These are phyloP conservation scores for Brachionus asplanchnoidis DNA, from an alignment of 1,140 invertebrate genomes.

Conservation along the genomic window DNA sequence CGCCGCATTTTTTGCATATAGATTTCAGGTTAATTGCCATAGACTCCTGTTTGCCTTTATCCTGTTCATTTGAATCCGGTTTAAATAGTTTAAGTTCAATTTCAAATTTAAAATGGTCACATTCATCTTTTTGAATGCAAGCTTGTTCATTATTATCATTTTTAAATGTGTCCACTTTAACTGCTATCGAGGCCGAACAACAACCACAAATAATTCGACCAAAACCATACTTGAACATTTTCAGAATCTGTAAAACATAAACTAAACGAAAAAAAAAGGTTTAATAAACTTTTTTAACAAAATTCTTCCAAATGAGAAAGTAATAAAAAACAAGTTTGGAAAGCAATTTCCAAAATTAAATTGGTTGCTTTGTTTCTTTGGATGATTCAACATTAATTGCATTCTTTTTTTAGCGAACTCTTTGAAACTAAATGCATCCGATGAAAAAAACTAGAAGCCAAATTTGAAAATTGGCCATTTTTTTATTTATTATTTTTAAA, in stretches of 20 bases:
- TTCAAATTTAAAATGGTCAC: constrained; percentile 29
- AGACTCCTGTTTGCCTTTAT: neutral
- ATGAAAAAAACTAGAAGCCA: neutral
- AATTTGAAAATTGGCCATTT: neutral
- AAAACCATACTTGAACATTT: constrained; percentile 12
- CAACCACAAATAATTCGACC: constrained; percentile 14
- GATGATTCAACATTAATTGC: neutral
- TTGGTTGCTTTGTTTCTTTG: neutral
- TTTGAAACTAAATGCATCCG: neutral
- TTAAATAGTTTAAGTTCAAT: neutral
- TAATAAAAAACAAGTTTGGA: neutral
- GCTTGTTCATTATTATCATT: neutral
- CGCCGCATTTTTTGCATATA: neutral
- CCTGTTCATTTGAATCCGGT: neutral
- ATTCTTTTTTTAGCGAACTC: neutral
- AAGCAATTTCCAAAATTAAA: neutral
- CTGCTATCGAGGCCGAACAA: neutral
- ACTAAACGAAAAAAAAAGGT: neutral
- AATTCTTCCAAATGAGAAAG: neutral
- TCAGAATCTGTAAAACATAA: neutral
- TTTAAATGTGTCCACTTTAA: neutral
- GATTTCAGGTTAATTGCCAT: neutral
- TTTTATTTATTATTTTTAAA: neutral
- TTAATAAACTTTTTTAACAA: neutral
- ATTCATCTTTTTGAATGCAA: neutral